Evolutionary conservation across 2,888 invertebrate genomes (phyloP).

Genomic region (Metalampra italica): DNA sequence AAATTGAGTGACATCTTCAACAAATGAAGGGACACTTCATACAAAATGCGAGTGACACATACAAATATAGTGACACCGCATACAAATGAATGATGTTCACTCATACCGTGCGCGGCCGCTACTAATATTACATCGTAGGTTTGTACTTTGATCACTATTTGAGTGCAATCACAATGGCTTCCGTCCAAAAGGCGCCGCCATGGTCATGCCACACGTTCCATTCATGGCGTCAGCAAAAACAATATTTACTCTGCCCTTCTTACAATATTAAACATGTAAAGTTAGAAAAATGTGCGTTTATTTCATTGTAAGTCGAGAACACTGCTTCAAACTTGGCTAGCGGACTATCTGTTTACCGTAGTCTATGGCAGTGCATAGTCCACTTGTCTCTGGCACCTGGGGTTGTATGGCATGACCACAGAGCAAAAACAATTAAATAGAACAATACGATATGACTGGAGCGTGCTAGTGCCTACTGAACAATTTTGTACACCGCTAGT

Average conservation of each 20-base stretch:
- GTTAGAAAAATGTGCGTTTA: too few relatives aligned
- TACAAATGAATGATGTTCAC: slow-evolving; percentile 7
- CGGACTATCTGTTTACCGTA: too few relatives aligned
- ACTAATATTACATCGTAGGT: slow-evolving; percentile 15
- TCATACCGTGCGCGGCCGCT: slow-evolving; percentile 10
- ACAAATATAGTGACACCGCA: neutral
- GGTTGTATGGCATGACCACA: too few relatives aligned
- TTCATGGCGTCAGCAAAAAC: neutral
- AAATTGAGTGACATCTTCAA: neutral
- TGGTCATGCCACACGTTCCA: slow-evolving; percentile 6
- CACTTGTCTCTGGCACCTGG: neutral
- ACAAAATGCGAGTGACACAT: neutral
- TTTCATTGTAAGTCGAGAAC: too few relatives aligned
- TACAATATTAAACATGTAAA: too few relatives aligned
- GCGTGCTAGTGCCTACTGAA: neutral
- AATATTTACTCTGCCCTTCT: too few relatives aligned
- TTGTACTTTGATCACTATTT: slow-evolving; percentile 40
- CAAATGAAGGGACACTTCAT: neutral
- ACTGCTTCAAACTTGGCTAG: too few relatives aligned
- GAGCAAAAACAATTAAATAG: neutral
- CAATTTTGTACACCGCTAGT: too few relatives aligned
- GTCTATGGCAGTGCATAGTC: neutral
- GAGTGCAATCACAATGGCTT: slow-evolving; percentile 32
- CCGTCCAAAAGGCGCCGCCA: slow-evolving; percentile 14
- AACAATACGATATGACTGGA: neutral